A percentile compares a stretch with the other conserved stretches of the same genome.
Conservation (phyloP, 2,888 invertebrate genomes). For the Yponomeuta malinellus region DNA sequence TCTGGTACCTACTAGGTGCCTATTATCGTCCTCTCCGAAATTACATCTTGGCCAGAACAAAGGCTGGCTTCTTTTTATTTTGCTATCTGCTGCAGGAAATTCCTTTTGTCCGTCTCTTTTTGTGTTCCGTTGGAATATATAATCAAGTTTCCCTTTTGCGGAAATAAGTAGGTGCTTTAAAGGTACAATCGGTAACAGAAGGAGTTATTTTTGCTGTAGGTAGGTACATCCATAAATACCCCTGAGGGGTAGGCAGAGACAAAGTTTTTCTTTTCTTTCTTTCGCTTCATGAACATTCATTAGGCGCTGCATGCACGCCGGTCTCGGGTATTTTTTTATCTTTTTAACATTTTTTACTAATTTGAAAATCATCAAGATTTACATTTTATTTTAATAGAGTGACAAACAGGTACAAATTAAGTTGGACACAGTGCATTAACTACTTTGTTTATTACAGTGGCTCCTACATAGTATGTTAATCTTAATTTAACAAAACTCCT, state of each 20-base stretch:
- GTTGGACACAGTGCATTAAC: neutral
- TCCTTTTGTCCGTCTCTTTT: constrained; percentile 1
- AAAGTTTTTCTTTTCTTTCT: too few relatives aligned
- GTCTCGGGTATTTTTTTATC: neutral
- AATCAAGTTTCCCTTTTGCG: neutral
- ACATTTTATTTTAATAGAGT: too few relatives aligned
- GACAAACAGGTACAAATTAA: neutral
- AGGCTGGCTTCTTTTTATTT: constrained; percentile 12
- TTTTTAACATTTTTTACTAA: neutral
- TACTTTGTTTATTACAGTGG: neutral
- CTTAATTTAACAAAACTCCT: neutral
- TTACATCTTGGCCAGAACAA: constrained; percentile 26
- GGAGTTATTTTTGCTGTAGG: too few relatives aligned
- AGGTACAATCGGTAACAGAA: too few relatives aligned
- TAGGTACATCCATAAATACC: too few relatives aligned
- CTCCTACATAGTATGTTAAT: neutral
- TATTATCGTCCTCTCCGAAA: constrained; percentile 36
- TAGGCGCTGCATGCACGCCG: too few relatives aligned
- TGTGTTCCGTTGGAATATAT: neutral
- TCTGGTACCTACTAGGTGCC: constrained; percentile 34
- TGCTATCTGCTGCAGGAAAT: constrained; percentile 1
- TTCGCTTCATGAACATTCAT: too few relatives aligned
- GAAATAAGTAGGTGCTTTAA: neutral
- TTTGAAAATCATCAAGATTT: neutral
- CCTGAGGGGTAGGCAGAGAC: too few relatives aligned